Evolutionary conservation across 2,797 vertebrate genomes (phyloP).

Genomic region (Tenualosa thibaudeaui): DNA sequence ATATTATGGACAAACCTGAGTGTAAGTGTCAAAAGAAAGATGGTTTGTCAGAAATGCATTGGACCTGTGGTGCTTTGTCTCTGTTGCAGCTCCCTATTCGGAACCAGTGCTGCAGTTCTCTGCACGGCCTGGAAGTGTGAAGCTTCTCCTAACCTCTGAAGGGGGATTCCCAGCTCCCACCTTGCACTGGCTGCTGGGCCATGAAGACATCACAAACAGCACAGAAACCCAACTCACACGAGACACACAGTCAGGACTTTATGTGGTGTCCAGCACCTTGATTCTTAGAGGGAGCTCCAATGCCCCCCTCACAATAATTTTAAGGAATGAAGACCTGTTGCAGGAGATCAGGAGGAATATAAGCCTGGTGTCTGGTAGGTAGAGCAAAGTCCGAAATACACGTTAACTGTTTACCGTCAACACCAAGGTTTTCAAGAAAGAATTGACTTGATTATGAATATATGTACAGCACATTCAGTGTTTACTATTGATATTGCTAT

Average conservation of each 20-base stretch:
- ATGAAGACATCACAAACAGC: constrained; percentile 44
- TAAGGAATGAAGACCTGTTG: constrained; percentile 46
- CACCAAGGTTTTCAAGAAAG: background rate
- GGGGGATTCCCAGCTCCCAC: constrained; percentile 23
- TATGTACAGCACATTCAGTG: no score
- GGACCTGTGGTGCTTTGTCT: background rate
- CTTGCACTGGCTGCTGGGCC: constrained; percentile 52
- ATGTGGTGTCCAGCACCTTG: constrained; percentile 30
- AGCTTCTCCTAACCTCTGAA: constrained; percentile 18
- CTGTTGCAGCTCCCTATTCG: constrained; percentile 50
- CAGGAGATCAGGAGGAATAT: constrained; percentile 56
- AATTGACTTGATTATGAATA: no score
- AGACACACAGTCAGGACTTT: constrained; percentile 31
- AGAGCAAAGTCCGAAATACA: background rate
- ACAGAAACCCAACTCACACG: constrained; percentile 34
- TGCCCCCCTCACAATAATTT: constrained; percentile 40
- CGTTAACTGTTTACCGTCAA: background rate
- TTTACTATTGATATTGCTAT: no score
- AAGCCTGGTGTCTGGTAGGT: constrained; percentile 43
- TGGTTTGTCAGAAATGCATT: no score
- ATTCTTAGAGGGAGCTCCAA: no score
- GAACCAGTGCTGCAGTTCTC: constrained; percentile 53
- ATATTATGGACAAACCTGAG: background rate
- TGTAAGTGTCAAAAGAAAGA: background rate
- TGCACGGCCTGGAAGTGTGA: constrained; percentile 28